Percentiles rank a stretch among this genome's conserved stretches.
phyloP scores from a whole-genome alignment of 2,797 vertebrate genomes.

The Ciconia nigra region DNA sequence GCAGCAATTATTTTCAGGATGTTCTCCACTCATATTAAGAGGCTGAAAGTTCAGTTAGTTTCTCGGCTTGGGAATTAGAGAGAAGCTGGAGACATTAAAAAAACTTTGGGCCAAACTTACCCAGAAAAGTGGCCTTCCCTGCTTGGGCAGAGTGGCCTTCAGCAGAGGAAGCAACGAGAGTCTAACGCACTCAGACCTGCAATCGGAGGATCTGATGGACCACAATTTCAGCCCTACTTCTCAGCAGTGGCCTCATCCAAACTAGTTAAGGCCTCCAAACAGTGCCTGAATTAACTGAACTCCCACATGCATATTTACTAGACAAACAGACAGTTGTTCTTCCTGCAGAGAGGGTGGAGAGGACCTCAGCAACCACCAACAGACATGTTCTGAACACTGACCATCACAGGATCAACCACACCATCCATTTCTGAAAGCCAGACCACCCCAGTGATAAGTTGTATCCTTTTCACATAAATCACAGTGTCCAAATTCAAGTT shows the following conservation, averaged over 20 bases:
- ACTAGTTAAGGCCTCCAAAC: neutral
- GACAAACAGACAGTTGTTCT: neutral
- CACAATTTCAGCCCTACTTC: neutral
- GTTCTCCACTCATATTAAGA: slow-evolving; percentile 17
- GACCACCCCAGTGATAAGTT: neutral
- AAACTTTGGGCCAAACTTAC: neutral
- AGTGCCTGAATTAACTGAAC: neutral
- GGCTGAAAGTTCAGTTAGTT: slow-evolving; percentile 22
- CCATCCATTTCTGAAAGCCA: neutral
- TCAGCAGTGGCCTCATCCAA: neutral
- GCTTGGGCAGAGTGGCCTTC: neutral
- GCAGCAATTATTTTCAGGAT: slow-evolving; percentile 58
- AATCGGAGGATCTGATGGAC: neutral
- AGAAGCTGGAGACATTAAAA: neutral
- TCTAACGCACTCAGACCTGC: neutral
- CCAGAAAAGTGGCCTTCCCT: neutral
- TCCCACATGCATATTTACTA: neutral
- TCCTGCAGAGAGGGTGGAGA: neutral
- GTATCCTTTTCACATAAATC: neutral
- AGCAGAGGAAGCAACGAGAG: neutral
- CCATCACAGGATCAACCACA: neutral
- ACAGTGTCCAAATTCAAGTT: neutral
- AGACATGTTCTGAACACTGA: neutral
- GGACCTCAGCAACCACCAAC: neutral
- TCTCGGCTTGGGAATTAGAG: slow-evolving; percentile 17